Evolutionary conservation across 2,797 vertebrate species (phyloP), one percentile per base, ranked within the genome.

Genomic region (Lacerta viridis): DNA sequence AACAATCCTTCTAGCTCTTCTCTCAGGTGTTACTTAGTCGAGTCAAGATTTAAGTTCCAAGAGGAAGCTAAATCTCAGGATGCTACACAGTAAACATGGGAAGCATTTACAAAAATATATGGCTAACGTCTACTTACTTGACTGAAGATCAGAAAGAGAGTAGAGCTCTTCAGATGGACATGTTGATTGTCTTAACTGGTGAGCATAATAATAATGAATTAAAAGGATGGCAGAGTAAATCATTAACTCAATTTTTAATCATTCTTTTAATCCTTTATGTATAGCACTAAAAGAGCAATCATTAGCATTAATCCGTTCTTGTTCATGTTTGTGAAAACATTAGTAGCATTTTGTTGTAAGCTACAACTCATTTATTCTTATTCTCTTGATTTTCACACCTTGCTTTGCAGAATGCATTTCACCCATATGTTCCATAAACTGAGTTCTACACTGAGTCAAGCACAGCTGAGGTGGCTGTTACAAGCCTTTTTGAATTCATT

Each of bases 71-170:
- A 72, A 72, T 9, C 9, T 36, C 20, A 72, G 50, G 39, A 69
- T 83, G 41, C 66, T 1, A 0, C 61, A 91, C 84, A 90, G 18
- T 61, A 92, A 74, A 92, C 80, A 25, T 33, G 29, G 43, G 2
- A 92, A 87, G 7, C 20, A 77, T 61, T 93, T 79, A 75, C 59
- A 75, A 74, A 66, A 92, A 77, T 91, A 75, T 27, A 89, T 18
- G 27, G 81, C 6, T 91, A 15, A 72, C 3, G 91, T 89, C 85
- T 81, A 98, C 98, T 97, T 97, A 99, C 99, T 98, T 87, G 99
- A 98, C 93, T 98, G 97, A 92, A 99, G 98, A 92, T 99, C 97
- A 0, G 97, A 97, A 93, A 99, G 92, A 46, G 98, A 96, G 93
- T 98, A 99, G 41, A 99, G 97, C 86, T 95, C 97, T 87, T 98